Percentiles rank a stretch among this genome's conserved stretches.
Conservation (phyloP, 2,113 vertebrate genomes). For the Megaceryle maxima region DNA sequence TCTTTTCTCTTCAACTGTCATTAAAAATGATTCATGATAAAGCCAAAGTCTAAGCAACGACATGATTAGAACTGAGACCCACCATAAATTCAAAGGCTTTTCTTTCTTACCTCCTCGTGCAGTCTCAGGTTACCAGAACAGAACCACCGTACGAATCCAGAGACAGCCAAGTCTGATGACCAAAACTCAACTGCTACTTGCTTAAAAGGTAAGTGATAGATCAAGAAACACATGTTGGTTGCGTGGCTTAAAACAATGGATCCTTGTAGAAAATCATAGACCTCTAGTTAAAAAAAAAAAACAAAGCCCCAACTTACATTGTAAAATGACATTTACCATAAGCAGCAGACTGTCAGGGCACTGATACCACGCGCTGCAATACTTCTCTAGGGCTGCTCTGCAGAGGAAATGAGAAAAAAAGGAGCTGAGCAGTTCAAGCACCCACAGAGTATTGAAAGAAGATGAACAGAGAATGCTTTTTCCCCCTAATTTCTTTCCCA, state of each 20-base stretch:
- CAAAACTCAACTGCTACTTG: conserved; percentile 4
- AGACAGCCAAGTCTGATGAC: neutral
- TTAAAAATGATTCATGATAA: conserved; percentile 73
- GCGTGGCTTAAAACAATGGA: conserved; percentile 31
- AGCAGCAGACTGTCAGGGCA: conserved; percentile 21
- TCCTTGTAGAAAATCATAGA: conserved; percentile 55
- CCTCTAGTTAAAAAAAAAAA: neutral
- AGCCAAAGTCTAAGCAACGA: conserved; percentile 43
- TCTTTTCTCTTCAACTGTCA: conserved; percentile 68
- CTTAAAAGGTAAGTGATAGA: conserved; percentile 33
- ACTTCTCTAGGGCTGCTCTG: neutral
- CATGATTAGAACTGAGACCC: conserved; percentile 60
- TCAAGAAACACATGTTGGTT: conserved; percentile 33
- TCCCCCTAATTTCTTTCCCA: neutral
- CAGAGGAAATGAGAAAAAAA: conserved; percentile 10
- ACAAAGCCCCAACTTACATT: neutral
- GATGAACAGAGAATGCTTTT: neutral
- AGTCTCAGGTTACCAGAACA: conserved; percentile 61
- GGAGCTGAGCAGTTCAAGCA: neutral
- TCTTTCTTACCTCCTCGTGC: conserved; percentile 3
- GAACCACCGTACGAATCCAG: neutral
- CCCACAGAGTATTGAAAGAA: neutral
- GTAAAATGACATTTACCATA: conserved; percentile 64
- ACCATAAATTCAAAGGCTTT: conserved; percentile 56
- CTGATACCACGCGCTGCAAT: neutral